Evolutionary conservation across 2,888 invertebrate species (phyloP).

Genomic region (Eupithecia vulgata): DNA sequence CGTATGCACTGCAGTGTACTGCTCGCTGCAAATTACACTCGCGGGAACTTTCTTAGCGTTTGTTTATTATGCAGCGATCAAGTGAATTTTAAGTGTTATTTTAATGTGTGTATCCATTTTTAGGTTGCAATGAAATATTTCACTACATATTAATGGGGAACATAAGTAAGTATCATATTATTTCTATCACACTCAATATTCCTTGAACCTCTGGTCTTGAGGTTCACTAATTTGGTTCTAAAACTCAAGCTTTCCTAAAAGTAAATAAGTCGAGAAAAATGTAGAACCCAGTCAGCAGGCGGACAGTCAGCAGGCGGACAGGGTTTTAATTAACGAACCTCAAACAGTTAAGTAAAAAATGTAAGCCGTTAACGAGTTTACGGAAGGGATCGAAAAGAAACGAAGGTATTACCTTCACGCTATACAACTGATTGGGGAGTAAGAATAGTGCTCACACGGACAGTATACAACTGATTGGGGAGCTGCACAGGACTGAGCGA

Average conservation of each 20-base stretch:
- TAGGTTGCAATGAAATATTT: neutral
- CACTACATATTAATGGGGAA: neutral
- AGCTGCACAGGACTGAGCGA: neutral
- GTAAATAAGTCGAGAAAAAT: slow-evolving; percentile 36
- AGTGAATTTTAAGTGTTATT: slow-evolving; percentile 32
- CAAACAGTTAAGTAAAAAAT: slow-evolving; percentile 55
- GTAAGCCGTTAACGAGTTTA: slow-evolving; percentile 55
- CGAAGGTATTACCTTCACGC: slow-evolving; percentile 17
- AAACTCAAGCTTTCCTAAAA: slow-evolving; percentile 10
- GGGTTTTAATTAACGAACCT: slow-evolving; percentile 58
- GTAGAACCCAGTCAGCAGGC: slow-evolving; percentile 40
- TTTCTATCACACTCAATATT: neutral
- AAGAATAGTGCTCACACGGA: too few species aligned
- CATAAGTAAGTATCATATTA: neutral
- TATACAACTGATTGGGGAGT: slow-evolving; percentile 14
- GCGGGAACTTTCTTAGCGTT: slow-evolving; percentile 35
- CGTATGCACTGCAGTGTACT: slow-evolving; percentile 58
- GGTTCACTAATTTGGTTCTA: neutral
- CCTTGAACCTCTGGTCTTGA: neutral
- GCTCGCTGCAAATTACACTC: slow-evolving; percentile 31
- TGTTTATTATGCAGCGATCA: slow-evolving; percentile 34
- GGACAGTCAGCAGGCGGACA: slow-evolving; percentile 49
- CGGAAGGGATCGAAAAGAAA: slow-evolving; percentile 38
- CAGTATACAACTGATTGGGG: too few species aligned
- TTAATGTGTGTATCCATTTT: neutral